Evolutionary conservation across 1,140 invertebrate genomes (phyloP).

Genomic region (Cephus cinctus): DNA sequence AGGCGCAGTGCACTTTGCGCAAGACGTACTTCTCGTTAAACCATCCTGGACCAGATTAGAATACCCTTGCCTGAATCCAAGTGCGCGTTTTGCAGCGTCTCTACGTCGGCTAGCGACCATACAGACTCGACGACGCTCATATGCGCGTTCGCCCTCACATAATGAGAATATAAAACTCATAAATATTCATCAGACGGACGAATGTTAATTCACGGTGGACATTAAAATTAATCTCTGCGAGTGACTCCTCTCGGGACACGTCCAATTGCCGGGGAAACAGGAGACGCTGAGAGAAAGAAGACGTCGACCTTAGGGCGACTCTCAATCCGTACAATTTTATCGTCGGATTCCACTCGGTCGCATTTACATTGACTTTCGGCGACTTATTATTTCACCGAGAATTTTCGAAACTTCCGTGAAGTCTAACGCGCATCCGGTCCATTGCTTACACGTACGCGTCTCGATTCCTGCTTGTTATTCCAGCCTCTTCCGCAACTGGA

Average conservation of each 20-base stretch:
- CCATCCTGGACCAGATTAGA: neutral
- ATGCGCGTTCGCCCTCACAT: no score
- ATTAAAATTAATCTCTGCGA: slow-evolving; percentile 18
- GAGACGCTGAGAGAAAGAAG: neutral
- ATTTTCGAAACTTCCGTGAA: no score
- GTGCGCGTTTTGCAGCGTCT: neutral
- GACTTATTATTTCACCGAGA: no score
- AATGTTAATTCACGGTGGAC: slow-evolving; percentile 2
- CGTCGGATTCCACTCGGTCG: no score
- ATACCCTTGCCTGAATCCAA: neutral
- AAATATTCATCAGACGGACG: slow-evolving; percentile 14
- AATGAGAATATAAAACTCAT: slow-evolving; percentile 15
- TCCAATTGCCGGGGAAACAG: neutral
- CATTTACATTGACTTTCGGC: no score
- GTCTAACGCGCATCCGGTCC: no score
- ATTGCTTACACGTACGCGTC: no score
- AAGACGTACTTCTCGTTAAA: neutral
- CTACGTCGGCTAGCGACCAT: neutral
- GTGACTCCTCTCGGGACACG: neutral
- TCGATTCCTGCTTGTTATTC: no score
- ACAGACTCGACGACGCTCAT: neutral
- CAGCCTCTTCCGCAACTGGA: no score
- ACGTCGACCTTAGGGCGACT: no score
- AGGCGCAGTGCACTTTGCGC: neutral
- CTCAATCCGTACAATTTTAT: no score